These are phyloP conservation scores for Pseudococcus viburni DNA, from an alignment of 2,888 invertebrate species.

Conservation along the genomic window DNA sequence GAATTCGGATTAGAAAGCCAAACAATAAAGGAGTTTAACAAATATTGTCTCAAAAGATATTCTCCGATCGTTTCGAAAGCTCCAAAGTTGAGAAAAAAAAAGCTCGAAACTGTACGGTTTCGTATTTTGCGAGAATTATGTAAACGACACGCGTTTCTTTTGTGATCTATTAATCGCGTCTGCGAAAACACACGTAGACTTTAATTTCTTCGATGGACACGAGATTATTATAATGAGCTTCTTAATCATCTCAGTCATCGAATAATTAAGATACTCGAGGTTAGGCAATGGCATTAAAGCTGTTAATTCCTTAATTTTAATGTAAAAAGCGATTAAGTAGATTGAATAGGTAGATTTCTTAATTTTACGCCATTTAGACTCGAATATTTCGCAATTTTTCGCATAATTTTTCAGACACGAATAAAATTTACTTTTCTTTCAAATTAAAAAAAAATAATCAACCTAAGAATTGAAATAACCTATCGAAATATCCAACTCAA, in stretches of 20 bases:
- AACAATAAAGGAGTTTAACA: neutral
- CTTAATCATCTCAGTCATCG: neutral
- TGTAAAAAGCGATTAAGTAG: neutral
- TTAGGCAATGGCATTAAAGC: neutral
- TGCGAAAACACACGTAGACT: neutral
- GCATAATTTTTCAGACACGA: no score
- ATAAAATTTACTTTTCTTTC: no score
- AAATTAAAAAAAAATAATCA: no score
- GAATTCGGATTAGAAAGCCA: neutral
- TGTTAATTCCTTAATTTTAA: neutral
- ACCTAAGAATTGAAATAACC: no score
- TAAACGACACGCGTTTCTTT: neutral
- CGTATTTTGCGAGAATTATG: neutral
- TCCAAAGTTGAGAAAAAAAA: neutral
- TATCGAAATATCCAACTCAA: no score
- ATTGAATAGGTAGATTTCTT: neutral
- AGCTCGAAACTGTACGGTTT: neutral
- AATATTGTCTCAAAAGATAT: neutral
- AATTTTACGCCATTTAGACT: no score
- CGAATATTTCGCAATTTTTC: no score
- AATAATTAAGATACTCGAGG: neutral
- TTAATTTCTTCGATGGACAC: neutral
- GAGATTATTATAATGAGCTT: neutral
- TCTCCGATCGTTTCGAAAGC: neutral
- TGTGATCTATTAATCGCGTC: neutral